Base-by-base conservation (phyloP, 2,888 invertebrate species). In the Plagiodera versicolora region DNA sequence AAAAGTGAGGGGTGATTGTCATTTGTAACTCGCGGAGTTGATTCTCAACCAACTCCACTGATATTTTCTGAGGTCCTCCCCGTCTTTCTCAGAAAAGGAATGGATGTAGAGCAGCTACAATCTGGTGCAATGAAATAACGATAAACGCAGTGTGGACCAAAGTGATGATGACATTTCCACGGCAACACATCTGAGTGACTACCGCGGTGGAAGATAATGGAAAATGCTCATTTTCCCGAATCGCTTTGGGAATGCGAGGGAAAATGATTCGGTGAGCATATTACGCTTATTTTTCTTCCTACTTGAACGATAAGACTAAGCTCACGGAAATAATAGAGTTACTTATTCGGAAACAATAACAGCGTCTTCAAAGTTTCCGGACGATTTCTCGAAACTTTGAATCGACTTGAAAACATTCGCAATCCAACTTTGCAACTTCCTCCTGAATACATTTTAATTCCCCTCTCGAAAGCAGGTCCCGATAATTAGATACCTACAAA, bases 331-430 rank as follows among this genome's bases (percentile, higher is more conserved):
- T 20, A 47, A 55, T 47, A 47, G 32, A 47, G 14, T 47, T 30
- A 47, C 47, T 48, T 46, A 32, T 28, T 55, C 46, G 47, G 28
- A 14, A 47, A 32, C 55, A 55, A 55, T 46, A 55, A 55, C 47
- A 55, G 10, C 47, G 32, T 47, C 46, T 19, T 30, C 30, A 32
- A 49, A 32, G 19, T 55, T 55, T 55, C 46, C 19, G 47, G 47
- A 47, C 55, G 46, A 55, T 55, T 55, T 55, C 30, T 28, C 39
- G 39, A 19, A 52, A 52, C 35, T 52, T 52, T 39, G 39, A 52
- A 52, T 52, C 39, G 39, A 52, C 52, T 39, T 28, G 39, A 35
- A 14, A 39, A 39, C 39, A 39, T 52, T 52, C 20, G 35, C 52
- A 52, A 52, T 39, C 39, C 39, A 39, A 39, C 52, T 14, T 28